A percentile compares a stretch with the other conserved stretches of the same genome.
Evolutionary conservation across 2,888 invertebrate species (phyloP).

Genomic region (Athalia cordata): DNA sequence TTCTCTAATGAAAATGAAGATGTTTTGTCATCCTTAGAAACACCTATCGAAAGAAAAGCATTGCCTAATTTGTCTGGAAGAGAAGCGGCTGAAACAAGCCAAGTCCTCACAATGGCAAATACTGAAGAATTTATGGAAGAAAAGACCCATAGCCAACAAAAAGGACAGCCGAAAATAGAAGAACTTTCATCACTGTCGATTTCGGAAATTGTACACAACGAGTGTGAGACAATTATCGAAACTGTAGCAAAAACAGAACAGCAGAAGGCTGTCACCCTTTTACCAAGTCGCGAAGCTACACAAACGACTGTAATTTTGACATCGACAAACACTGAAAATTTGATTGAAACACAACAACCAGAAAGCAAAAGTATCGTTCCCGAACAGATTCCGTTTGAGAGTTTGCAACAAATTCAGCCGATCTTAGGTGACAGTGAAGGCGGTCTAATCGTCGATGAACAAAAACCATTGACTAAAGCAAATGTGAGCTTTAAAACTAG

Average conservation of each 20-base stretch:
- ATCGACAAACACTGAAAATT: constrained; percentile 60
- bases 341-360: constrained; percentile 58
- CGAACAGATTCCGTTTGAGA: constrained; percentile 71
- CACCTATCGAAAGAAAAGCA: constrained; percentile 65
- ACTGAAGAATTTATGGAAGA: constrained; percentile 51
- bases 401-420: constrained; percentile 68
- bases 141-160: constrained; percentile 56
- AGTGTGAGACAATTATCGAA: constrained; percentile 54
- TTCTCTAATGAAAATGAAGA: constrained; percentile 69
- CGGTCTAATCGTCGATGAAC: constrained; percentile 53
- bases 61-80: constrained; percentile 63
- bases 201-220: constrained; percentile 46
- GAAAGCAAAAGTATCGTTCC: constrained; percentile 65
- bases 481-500: constrained; percentile 64
- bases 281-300: constrained; percentile 68
- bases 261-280: constrained; percentile 64
- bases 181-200: constrained; percentile 32
- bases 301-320: constrained; percentile 67
- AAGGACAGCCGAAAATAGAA: constrained; percentile 60
- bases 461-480: constrained; percentile 58
- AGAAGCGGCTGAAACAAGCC: constrained; percentile 70
- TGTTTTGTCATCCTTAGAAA: constrained; percentile 59
- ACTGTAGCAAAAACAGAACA: constrained; percentile 61
- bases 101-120: constrained; percentile 59
- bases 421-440: constrained; percentile 65